A percentile compares a stretch with the other conserved stretches of the same genome.
These are phyloP conservation scores for Acanthacorydalis orientalis DNA, from an alignment of 2,888 invertebrate species.

Conservation along the genomic window DNA sequence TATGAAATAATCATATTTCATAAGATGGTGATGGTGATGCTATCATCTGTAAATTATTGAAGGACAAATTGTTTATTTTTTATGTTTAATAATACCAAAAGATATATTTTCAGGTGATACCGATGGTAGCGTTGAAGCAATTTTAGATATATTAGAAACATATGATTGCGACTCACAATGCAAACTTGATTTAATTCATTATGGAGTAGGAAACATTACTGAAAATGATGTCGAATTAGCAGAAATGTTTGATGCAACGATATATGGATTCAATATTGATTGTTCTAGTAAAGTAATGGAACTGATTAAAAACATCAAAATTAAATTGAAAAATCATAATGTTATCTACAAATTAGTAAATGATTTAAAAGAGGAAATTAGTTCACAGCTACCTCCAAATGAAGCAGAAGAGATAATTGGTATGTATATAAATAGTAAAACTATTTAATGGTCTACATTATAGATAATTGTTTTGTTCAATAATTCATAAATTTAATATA, in stretches of 20 bases:
- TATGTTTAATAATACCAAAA: too few species aligned
- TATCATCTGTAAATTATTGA: too few species aligned
- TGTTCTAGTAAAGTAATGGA: constrained; percentile 29
- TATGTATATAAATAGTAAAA: constrained; percentile 18
- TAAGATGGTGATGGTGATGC: too few species aligned
- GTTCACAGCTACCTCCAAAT: constrained; percentile 46
- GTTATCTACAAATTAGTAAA: constrained; percentile 90
- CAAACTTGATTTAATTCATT: constrained; percentile 69
- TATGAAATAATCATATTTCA: too few species aligned
- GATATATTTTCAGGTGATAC: constrained; percentile 56
- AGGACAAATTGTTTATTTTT: too few species aligned
- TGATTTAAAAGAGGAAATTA: constrained; percentile 68
- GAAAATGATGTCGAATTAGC: constrained; percentile 75
- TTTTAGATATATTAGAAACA: constrained; percentile 75
- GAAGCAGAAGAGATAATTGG: constrained; percentile 66
- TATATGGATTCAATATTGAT: constrained; percentile 80
- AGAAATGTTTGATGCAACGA: constrained; percentile 52
- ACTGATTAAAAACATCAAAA: constrained; percentile 32
- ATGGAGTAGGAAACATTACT: constrained; percentile 75
- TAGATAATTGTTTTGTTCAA: neutral
- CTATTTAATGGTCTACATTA: neutral
- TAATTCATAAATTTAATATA: neutral
- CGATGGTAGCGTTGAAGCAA: constrained; percentile 90
- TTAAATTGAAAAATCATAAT: constrained; percentile 56
- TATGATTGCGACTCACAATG: constrained; percentile 61